Conservation (phyloP, 2,113 vertebrate genomes). For the Galemys pyrenaicus region DNA sequence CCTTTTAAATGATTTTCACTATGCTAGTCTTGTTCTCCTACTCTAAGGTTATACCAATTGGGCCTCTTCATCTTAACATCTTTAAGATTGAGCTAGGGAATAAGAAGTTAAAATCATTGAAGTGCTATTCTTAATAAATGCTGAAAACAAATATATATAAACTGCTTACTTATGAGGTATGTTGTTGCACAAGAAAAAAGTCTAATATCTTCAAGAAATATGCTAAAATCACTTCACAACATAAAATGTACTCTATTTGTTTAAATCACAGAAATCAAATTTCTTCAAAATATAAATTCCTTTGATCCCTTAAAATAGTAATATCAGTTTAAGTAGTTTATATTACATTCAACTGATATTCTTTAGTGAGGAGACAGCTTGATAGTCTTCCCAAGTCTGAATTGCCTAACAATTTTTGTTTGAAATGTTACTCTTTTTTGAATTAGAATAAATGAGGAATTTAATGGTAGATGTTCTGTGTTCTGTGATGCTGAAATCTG, state of each 20-base stretch:
- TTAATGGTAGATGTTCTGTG: background rate
- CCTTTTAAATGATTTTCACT: background rate
- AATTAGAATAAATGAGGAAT: background rate
- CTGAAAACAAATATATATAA: too few relatives aligned
- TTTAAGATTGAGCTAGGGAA: background rate
- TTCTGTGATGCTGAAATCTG: background rate
- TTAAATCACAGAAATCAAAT: too few relatives aligned
- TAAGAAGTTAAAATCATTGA: background rate
- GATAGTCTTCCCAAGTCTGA: background rate
- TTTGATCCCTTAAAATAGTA: too few relatives aligned
- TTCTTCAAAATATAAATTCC: too few relatives aligned
- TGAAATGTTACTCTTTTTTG: background rate
- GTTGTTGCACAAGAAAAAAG: too few relatives aligned
- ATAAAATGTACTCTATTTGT: too few relatives aligned
- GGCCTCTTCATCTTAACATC: background rate
- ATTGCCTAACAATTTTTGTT: background rate
- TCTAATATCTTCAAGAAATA: too few relatives aligned
- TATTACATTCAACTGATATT: background rate
- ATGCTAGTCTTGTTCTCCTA: background rate
- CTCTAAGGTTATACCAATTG: background rate
- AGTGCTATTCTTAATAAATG: too few relatives aligned
- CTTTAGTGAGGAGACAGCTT: background rate
- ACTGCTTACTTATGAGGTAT: too few relatives aligned
- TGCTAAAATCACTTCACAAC: too few relatives aligned
- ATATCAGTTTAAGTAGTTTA: background rate